Evolutionary conservation across 2,888 invertebrate genomes (phyloP).

Genomic region (Diaperis boleti): DNA sequence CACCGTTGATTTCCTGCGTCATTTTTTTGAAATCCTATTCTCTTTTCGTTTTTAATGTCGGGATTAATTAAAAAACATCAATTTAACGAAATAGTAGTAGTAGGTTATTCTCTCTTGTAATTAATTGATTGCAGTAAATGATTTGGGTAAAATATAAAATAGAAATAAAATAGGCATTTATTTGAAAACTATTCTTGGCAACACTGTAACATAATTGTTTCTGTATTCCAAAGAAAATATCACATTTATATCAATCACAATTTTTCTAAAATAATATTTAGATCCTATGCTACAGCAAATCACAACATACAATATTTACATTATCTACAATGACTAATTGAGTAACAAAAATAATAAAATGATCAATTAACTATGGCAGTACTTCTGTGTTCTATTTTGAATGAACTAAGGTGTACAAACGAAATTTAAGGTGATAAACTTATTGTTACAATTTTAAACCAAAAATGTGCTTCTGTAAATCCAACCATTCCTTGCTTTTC

Average conservation of each 20-base stretch:
- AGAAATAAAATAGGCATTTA: background rate
- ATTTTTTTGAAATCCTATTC: too few relatives aligned
- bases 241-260: background rate
- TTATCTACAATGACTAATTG: background rate
- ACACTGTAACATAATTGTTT: background rate
- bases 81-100: too few relatives aligned
- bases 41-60: too few relatives aligned
- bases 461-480: slow-evolving; percentile 40
- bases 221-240: background rate
- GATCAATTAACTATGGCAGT: background rate
- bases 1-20: too few relatives aligned
- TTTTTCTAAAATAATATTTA: background rate
- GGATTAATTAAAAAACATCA: too few relatives aligned
- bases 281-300: background rate
- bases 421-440: background rate
- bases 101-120: too few relatives aligned
- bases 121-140: too few relatives aligned
- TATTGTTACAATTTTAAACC: slow-evolving; percentile 39
- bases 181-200: background rate
- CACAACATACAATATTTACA: background rate
- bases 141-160: too few relatives aligned
- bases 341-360: background rate
- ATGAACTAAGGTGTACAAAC: background rate
- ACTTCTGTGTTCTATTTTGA: background rate
- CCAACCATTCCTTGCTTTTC: slow-evolving; percentile 42